Evolutionary conservation across 35 echinoderm and acorn worm genomes (phyloP), one percentile per base, ranked within the genome.

Genomic region (Strongylocentrotus purpuratus): DNA sequence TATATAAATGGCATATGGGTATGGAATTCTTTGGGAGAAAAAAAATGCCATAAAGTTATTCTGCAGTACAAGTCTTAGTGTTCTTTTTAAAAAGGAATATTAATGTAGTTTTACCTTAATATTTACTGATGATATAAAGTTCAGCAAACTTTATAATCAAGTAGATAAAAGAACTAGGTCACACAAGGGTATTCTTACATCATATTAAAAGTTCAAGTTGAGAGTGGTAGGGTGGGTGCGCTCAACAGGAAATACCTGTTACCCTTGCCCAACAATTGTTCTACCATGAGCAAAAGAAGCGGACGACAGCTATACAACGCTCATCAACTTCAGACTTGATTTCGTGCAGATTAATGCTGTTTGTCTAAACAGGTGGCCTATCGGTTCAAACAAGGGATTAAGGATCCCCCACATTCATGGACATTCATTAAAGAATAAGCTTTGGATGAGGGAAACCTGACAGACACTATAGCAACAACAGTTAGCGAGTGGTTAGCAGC

Each of bases 161-260:
- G 2, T 10, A 52, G 8, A 52, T 52, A 52, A 52, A 52, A 52
- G 48, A 52, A 52, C 48, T 55, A 14, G 50, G 10, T 55, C 50
- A 55, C 50, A 12, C 12, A 13, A 50, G 48, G 12, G 48, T 50
- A 50, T 55, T 55, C 50, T 55, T 55, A 10, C 15, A 11, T 78
- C 7, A n/a, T 28, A n/a, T 18, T 78, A 78, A 78, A 78, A 78
- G 65, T 78, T 78, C 65, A 78, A n/a, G 65, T 78, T 28, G 65
- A 78, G 65, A 7, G 4, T 78, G 65, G 65, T 78, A 78, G 65
- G 65, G 25, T 78, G 20, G 65, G 65, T 78, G 65, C 20, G 20
- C 65, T 78, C 65, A 28, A 78, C 65, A 78, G 65, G 65, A 78
- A 78, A 78, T 78, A 28, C 65, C 65, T 78, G 65, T 78, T 78